Evolutionary conservation across 2,113 vertebrate genomes (phyloP), one percentile per base, ranked within the genome.

Genomic region (Podarcis muralis): DNA sequence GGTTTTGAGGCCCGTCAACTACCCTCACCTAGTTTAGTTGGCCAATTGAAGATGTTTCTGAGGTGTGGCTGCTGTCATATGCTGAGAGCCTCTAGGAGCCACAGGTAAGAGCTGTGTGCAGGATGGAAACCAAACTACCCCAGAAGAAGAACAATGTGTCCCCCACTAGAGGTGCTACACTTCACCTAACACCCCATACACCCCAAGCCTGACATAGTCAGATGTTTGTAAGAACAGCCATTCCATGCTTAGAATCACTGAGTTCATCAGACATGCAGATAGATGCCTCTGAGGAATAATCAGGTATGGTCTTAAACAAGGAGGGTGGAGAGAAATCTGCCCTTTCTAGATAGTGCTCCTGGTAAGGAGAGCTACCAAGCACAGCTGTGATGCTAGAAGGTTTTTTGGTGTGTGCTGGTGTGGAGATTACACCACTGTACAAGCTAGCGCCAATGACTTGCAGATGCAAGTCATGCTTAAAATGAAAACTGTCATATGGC

Each of bases 401-500:
- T 0, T 85, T 43, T 87, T 91, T 59, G 69, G 5, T 53, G 48
- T 2, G 0, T 11, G 11, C 48, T 53, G 9, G 2, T 11, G 89
- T 18, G 18, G 18, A 20, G 59, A 20, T 62, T 1, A 71, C 5
- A 30, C 32, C 43, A 30, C 16, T 74, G 48, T 32, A 62, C n/a
- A 20, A 82, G 7, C 83, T 43, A 23, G 27, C 77, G n/a, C 6
- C 57, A 18, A 88, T 79, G 23, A 83, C 53, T 48, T 86, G 40
- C 88, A 81, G 16, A 74, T 74, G 40, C 66, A 85, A 80, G 30
- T 2, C 86, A 87, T 88, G 79, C 30, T 81, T 90, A 90, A 93
- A 93, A 15, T 30, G 85, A 89, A 91, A 62, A 1, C 7, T 82
- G 0, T 6, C 68, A 6, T 37, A 40, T 20, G 83, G 83, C 59